Evolutionary conservation across 2,113 vertebrate genomes (phyloP), one percentile per base, ranked within the genome.

Genomic region (Corydoras maculifer): DNA sequence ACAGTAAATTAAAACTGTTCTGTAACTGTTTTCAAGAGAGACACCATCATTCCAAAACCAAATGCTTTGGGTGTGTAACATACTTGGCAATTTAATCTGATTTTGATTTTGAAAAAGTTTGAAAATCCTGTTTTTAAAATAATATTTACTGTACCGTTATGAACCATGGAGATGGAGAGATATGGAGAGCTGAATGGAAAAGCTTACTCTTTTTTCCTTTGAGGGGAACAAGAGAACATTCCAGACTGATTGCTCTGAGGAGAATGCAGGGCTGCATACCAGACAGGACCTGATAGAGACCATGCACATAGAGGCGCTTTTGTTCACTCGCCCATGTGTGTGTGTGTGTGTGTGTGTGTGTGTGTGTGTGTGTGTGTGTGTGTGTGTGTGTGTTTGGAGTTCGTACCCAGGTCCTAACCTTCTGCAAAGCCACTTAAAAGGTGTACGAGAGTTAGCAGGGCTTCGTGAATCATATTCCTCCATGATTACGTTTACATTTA

Each of bases 171-270:
- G 51, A 53, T n/a, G 14, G 54, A 57, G 15, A 13, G 14, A n/a
- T n/a, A n/a, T 57, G 9, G n/a, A 57, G 54, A n/a, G 14, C 54
- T 13, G 31, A 58, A 9, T 12, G 15, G 65, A 58, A 12, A 53
- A 53, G 10, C 3, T 53, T 2, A 53, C 51, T 32, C 55, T 12
- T 70, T 30, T 30, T 54, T 48, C 55, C 54, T 43, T 5, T 53
- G 65, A 75, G 43, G 62, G 61, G 65, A 78, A 54, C 49, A 9
- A 67, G 29, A 69, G 73, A 75, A 78, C 73, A 78, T 78, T 78
- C 77, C 77, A 75, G 65, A 60, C 60, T 65, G 50, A 75, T 67
- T 72, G 62, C 69, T 70, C 73, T 12, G 7, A 69, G 53, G 57
- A 72, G 69, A 75, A 75, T 72, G 77, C 69, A 65, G 58, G 18